Evolutionary conservation across 2,797 vertebrate species (phyloP), one percentile per base, ranked within the genome.

Genomic region (Lagodon rhomboides): DNA sequence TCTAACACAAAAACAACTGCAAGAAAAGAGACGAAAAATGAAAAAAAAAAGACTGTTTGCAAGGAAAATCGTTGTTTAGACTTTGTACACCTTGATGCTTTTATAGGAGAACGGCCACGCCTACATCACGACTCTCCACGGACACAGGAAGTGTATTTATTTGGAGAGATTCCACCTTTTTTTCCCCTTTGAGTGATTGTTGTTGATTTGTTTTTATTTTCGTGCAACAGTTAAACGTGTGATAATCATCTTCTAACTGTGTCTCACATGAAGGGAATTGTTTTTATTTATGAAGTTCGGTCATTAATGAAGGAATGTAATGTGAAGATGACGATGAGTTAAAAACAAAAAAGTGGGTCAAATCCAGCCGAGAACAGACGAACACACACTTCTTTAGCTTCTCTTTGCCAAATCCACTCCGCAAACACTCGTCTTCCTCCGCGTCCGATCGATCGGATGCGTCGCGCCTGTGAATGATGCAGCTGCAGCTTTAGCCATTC

Each of bases 61-160:
- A 64, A 84, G 87, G 80, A 93, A 87, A 87, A 67, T 82, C 84
- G 85, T 89, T 93, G 90, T 94, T 92, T 89, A 85, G 87, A 93
- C 92, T 96, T 95, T 95, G 92, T 95, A 95, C 94, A 96, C 95
- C 95, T 96, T 89, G 94, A 96, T 94, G 95, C 94, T 95, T 94
- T 95, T 95, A 93, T 92, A 94, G 94, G 95, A 94, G 94, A 93
- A 94, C 79, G 89, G 95, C 95, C 95, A 96, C 94, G 93, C 96
- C 95, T 94, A 89, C 72, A 81, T 87, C 75, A 84, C 53, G 77
- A 88, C 87, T 88, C 87, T 93, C 89, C 89, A 80, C 46, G 66
- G 77, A 91, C 85, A 87, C 85, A 88, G 85, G 91, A 92, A 91
- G 87, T 92, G 84, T 92, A 89, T 94, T 95, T 95, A 93, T 94